Evolutionary conservation across 2,797 vertebrate genomes (phyloP), one percentile per base, ranked within the genome.

Genomic region (Brachyrhaphis roseni): DNA sequence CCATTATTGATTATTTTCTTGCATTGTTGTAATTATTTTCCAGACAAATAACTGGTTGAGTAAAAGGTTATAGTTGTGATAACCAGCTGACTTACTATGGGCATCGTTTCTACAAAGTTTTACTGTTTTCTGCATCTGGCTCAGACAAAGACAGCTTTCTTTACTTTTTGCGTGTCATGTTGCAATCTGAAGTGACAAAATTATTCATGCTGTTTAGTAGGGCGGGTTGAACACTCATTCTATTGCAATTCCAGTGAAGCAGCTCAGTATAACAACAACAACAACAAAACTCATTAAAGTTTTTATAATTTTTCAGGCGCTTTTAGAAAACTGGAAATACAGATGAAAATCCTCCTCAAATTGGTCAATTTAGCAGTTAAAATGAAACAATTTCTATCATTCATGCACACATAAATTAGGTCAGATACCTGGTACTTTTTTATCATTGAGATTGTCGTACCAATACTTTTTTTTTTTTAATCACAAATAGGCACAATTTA

Each of bases 61-160:
- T 87, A 85, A 88, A 81, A 89, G 59, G 18, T 68, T 46, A n/a
- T 4, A 43, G 84, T 81, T 80, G 76, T 91, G 88, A 93, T 78
- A 64, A 93, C 81, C 93, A 93, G 87, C 91, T 95, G 95, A 95
- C 92, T 83, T 71, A 34, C 75, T 64, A 62, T 57, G 47, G 46
- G 71, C 28, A 39, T 87, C 84, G 77, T 79, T 77, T 39, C 47
- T 66, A 87, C 88, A 92, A 93, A 79, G 87, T 86, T 78, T 2
- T 78, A 78, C 83, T 90, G 88, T 92, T 82, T 79, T 76, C 64
- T 73, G 55, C 53, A 46, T 57, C 55, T 46, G 70, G 59, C 46
- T 23, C n/a, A 83, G 57, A 93, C 92, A 94, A 92, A 86, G 89
- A 78, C 59, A 81, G 81, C 88, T 89, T 93, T 92, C 82, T 90